A percentile compares a stretch with the other conserved stretches of the same genome.
Conservation (phyloP, 2,888 invertebrate species). For the Stegophylla sp. region DNA sequence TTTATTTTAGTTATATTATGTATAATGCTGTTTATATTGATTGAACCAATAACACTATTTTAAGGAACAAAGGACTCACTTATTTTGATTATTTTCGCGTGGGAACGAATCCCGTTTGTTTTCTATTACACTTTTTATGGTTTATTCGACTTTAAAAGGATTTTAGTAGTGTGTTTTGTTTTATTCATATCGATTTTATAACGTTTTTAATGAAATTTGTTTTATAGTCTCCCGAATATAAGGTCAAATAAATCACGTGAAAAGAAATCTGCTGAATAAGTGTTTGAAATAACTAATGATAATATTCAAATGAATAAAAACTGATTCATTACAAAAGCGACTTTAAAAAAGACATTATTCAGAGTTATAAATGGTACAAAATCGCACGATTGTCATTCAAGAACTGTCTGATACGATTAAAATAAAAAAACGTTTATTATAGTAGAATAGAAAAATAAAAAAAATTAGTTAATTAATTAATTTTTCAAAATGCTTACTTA, state of each 20-base stretch:
- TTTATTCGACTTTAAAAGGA: slow-evolving; percentile 30
- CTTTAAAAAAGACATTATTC: not conserved
- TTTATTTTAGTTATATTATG: too few relatives aligned
- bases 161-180: slow-evolving; percentile 19
- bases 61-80: not conserved
- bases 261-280: slow-evolving; percentile 26
- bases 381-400: slow-evolving; percentile 6
- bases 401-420: slow-evolving; percentile 1
- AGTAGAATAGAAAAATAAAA: too few relatives aligned
- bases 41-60: not conserved
- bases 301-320: slow-evolving; percentile 37
- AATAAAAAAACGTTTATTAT: slow-evolving; percentile 3
- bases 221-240: not conserved
- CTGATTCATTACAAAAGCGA: slow-evolving; percentile 11
- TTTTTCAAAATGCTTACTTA: too few relatives aligned
- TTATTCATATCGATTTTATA: slow-evolving; percentile 25
- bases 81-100: slow-evolving; percentile 10
- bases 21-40: not conserved
- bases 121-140: slow-evolving; percentile 24
- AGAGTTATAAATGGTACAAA: slow-evolving; percentile 24
- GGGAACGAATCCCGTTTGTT: slow-evolving; percentile 2
- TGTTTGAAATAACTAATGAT: slow-evolving; percentile 36
- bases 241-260: slow-evolving; percentile 2
- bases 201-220: slow-evolving; percentile 36
- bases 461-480: too few relatives aligned